Conservation (phyloP, 2,888 invertebrate species). For the Troglohyphantes excavatus region DNA sequence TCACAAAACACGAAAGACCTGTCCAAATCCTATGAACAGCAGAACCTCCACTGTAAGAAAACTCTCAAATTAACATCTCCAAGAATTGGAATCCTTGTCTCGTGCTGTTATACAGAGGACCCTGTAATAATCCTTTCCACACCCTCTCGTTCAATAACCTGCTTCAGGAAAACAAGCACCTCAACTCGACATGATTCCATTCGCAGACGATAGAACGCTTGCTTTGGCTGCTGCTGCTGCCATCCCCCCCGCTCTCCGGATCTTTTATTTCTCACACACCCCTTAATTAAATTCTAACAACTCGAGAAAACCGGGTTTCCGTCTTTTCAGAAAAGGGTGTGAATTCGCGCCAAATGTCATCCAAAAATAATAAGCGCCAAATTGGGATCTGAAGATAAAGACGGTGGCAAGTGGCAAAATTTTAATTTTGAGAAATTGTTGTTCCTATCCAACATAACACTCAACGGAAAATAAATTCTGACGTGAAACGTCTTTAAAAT, state of each 20-base stretch:
- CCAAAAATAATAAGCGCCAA: background rate
- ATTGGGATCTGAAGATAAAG: background rate
- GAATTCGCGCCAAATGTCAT: background rate
- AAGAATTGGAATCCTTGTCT: too few relatives aligned
- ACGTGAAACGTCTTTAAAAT: too few relatives aligned
- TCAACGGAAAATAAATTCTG: too few relatives aligned
- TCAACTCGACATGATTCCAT: background rate
- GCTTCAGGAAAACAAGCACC: background rate
- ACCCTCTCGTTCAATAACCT: background rate
- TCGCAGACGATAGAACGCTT: background rate
- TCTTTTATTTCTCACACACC: background rate
- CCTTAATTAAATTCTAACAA: slow-evolving; percentile 35
- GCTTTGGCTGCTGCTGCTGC: background rate
- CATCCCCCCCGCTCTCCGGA: too few relatives aligned
- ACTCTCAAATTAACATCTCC: too few relatives aligned
- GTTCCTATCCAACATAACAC: too few relatives aligned
- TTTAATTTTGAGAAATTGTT: too few relatives aligned
- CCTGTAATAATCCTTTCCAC: background rate
- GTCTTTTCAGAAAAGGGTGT: background rate
- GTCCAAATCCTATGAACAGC: too few relatives aligned
- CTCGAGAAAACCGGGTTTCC: background rate
- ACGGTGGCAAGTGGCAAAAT: too few relatives aligned
- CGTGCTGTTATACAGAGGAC: too few relatives aligned
- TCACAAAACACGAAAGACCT: background rate
- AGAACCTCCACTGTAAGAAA: too few relatives aligned